Base-by-base conservation (phyloP, 2,113 vertebrate genomes). In the Chloroceryle aenea region DNA sequence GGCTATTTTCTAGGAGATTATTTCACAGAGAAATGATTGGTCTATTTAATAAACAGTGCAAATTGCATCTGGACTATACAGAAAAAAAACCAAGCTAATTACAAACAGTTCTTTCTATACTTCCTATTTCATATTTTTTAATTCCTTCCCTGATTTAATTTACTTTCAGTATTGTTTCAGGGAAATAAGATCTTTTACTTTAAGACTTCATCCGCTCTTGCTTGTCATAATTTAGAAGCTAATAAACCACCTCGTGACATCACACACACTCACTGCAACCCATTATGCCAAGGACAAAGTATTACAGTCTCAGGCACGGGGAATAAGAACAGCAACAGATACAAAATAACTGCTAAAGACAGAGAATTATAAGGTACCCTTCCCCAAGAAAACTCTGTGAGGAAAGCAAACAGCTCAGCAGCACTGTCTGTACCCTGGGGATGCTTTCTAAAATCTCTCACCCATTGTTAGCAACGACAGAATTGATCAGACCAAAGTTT, bases 271-370 rank as follows among this genome's bases (percentile, higher is more conserved):
- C 64, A 34, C 25, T 36, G 83, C 62, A 90, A 80, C 36, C 26
- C 87, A 76, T 94, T 95, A 86, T 64, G 82, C 73, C 87, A 88
- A 93, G 93, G 95, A 94, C 79, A 81, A 79, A 77, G 59, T 83
- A 85, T 6, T 52, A 93, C 93, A 93, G 61, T 87, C 61, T 83
- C 72, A 40, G 83, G 75, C 79, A 0, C 36, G 23, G 86, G 55
- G 82, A 93, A 85, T 25, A 83, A 48, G 76, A 96, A 63, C 50
- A 77, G 72, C 63, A 94, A 84, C 87, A 93, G 69, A 95, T 81
- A 88, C 38, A 92, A 88, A 86, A 77, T 50, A 90, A 74, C 75
- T 90, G 68, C 83, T 84, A 34, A 80, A 92, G n/a, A 72, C 82
- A 64, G 86, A 80, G 85, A 74, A 50, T 78, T 80, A 34, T 34